Percentiles rank a stretch among this genome's conserved stretches.
Evolutionary conservation across 2,113 vertebrate species (phyloP).

Genomic region (Meleagris gallopavo): DNA sequence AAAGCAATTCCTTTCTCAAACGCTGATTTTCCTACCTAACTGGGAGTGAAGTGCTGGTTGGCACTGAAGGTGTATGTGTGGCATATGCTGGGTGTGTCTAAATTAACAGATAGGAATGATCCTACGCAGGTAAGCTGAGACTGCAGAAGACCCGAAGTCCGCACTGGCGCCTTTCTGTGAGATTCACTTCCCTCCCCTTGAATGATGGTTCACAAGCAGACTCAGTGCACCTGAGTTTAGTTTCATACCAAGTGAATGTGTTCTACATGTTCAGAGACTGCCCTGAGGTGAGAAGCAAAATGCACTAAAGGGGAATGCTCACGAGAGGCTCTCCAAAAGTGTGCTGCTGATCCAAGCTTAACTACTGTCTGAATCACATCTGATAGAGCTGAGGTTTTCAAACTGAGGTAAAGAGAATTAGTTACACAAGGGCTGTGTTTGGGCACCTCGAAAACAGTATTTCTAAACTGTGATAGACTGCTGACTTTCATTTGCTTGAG

Average conservation of each 20-base stretch:
- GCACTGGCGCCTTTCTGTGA: background rate
- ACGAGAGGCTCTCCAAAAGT: background rate
- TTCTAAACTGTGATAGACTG: background rate
- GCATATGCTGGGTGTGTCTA: background rate
- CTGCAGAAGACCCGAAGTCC: background rate
- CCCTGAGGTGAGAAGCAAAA: background rate
- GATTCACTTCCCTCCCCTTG: background rate
- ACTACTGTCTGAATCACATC: background rate
- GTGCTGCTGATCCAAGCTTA: background rate
- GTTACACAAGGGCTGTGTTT: background rate
- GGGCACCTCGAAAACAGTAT: background rate
- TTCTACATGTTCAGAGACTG: background rate
- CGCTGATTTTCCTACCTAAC: background rate
- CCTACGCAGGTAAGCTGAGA: background rate
- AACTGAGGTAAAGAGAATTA: background rate
- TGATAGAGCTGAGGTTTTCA: background rate
- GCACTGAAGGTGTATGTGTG: rapidly evolving
- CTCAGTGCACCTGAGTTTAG: background rate
- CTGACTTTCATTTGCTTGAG: background rate
- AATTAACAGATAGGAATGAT: background rate
- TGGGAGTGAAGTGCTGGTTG: background rate
- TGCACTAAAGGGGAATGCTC: background rate
- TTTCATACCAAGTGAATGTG: background rate
- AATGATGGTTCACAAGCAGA: background rate
- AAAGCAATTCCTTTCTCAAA: background rate